phyloP scores from a whole-genome alignment of 53 echinoderm and acorn worm species.

The Apostichopus leukothele region DNA sequence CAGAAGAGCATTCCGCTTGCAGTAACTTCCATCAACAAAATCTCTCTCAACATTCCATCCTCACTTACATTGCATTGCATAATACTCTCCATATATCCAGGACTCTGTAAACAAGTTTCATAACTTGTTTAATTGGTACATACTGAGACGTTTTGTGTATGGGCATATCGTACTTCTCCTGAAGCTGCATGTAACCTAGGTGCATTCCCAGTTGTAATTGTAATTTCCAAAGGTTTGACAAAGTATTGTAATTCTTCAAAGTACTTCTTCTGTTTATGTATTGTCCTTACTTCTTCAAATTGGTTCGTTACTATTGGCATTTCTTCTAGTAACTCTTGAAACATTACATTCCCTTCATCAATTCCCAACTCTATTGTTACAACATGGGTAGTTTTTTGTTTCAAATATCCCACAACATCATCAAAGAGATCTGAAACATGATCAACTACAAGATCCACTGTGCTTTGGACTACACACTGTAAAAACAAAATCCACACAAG shows the following conservation, averaged over 20 bases:
- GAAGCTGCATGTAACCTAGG: conserved; percentile 24
- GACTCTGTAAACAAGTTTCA: conserved; percentile 6
- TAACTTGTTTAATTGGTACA: conserved; percentile 17
- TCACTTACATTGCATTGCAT: conserved; percentile 2
- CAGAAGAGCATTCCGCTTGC: conserved; percentile 16
- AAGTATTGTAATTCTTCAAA: conserved; percentile 22
- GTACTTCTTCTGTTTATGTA: conserved; percentile 2
- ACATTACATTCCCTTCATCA: too few species aligned
- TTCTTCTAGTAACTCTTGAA: not conserved
- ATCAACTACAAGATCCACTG: conserved; percentile 41
- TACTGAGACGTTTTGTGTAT: conserved; percentile 19
- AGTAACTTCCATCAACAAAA: conserved; percentile 32
- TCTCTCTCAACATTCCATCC: conserved; percentile 28
- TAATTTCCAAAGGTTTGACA: conserved; percentile 26
- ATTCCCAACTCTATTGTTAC: too few species aligned
- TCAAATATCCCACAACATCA: conserved; percentile 35
- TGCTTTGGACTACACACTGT: not conserved
- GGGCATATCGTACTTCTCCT: conserved; percentile 26
- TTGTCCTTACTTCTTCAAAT: conserved; percentile 19
- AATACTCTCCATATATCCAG: conserved; percentile 39
- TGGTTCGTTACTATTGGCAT: conserved; percentile 12
- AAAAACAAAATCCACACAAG: not conserved
- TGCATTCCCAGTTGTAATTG: conserved; percentile 27
- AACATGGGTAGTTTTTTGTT: not conserved
- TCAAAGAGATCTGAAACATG: conserved; percentile 32